These are phyloP conservation scores for Cephus rjabovi DNA, from an alignment of 2,888 invertebrate genomes.

Conservation along the genomic window DNA sequence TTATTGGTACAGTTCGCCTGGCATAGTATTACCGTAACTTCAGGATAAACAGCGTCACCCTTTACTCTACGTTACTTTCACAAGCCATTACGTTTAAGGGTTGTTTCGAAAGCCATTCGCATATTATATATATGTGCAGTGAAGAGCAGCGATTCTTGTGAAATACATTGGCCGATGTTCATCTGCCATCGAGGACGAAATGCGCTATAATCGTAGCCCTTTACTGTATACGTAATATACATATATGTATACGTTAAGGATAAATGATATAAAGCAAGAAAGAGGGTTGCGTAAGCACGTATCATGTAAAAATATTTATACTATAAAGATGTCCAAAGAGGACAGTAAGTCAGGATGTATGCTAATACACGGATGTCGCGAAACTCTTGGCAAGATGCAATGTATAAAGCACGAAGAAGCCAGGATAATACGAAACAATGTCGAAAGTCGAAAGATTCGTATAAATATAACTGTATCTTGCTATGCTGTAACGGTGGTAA, in stretches of 20 bases:
- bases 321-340: background rate
- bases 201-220: background rate
- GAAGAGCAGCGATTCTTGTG: background rate
- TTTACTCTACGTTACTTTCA: background rate
- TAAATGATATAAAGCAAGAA: background rate
- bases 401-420: background rate
- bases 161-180: background rate
- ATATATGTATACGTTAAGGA: background rate
- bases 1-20: background rate
- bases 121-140: background rate
- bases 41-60: background rate
- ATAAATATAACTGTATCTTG: slow-evolving; percentile 21
- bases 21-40: background rate
- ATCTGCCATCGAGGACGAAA: background rate
- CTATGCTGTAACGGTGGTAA: slow-evolving; percentile 9
- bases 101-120: background rate
- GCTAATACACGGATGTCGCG: background rate
- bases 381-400: background rate
- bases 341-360: background rate
- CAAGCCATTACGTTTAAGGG: background rate
- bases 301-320: background rate
- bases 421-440: slow-evolving; percentile 21
- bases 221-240: background rate
- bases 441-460: slow-evolving; percentile 28
- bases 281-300: background rate